Evolutionary conservation across 2,797 vertebrate genomes (phyloP).

Genomic region (Hipposideros larvatus): DNA sequence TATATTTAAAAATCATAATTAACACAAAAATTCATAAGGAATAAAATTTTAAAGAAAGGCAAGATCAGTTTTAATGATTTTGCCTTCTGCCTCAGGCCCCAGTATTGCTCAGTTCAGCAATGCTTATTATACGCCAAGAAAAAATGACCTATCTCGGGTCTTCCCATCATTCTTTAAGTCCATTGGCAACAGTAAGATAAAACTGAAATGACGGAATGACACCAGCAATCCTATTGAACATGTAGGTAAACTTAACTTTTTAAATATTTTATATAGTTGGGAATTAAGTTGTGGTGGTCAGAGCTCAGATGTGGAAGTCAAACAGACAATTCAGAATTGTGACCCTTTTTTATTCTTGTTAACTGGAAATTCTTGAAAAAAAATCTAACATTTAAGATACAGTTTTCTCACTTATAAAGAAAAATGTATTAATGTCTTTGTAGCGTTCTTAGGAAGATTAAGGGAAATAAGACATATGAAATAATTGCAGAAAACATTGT

Average conservation of each 20-base stretch:
- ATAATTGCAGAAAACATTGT: background rate
- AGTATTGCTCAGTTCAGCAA: background rate
- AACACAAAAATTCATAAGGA: background rate
- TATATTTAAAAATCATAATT: background rate
- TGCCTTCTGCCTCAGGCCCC: background rate
- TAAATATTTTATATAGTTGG: background rate
- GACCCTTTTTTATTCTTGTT: background rate
- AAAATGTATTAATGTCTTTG: background rate
- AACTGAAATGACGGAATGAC: background rate
- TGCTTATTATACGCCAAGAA: background rate
- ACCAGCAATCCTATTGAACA: background rate
- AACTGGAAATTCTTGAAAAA: conserved; percentile 22
- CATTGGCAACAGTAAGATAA: background rate
- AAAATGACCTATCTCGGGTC: background rate
- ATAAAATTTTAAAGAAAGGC: background rate
- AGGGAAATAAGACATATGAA: conserved; percentile 30
- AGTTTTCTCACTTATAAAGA: background rate
- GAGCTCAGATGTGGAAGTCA: background rate
- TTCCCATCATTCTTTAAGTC: background rate
- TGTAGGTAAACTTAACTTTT: background rate
- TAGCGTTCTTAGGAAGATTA: conserved; percentile 8
- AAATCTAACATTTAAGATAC: background rate
- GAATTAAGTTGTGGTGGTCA: background rate
- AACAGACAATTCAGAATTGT: background rate
- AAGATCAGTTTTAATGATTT: background rate